Conservation (phyloP, 1,140 invertebrate genomes). For the Drosophila littoralis region DNA sequence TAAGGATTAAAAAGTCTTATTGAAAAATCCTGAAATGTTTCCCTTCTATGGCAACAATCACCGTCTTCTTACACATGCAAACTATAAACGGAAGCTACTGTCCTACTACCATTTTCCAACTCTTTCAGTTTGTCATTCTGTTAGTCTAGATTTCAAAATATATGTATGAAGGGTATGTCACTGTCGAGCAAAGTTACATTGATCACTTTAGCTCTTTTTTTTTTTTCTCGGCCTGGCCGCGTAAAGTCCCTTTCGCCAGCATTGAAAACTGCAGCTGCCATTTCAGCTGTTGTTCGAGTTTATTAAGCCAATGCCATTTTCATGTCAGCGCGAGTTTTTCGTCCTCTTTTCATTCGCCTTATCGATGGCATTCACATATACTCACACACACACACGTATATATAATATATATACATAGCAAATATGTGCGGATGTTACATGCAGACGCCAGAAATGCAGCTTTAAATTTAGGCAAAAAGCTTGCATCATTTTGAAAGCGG, state of each 20-base stretch:
- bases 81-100: no score
- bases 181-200: not conserved
- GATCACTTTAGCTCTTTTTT: not conserved
- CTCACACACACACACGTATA: not conserved
- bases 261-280: conserved; percentile 30
- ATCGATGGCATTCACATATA: not conserved
- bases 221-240: conserved; percentile 5
- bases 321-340: conserved; percentile 32
- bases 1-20: no score
- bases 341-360: conserved; percentile 8
- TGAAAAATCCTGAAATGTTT: no score
- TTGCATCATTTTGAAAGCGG: not conserved
- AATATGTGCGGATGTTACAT: no score
- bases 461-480: conserved; percentile 16
- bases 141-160: no score
- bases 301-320: conserved; percentile 54
- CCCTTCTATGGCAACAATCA: no score
- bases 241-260: conserved; percentile 28
- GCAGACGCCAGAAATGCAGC: not conserved
- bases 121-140: no score
- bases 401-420: no score
- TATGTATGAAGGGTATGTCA: not conserved
- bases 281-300: conserved; percentile 36
- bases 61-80: no score
- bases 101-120: no score